Conservation (phyloP, 2,113 vertebrate genomes). For the Chaetops frenatus region DNA sequence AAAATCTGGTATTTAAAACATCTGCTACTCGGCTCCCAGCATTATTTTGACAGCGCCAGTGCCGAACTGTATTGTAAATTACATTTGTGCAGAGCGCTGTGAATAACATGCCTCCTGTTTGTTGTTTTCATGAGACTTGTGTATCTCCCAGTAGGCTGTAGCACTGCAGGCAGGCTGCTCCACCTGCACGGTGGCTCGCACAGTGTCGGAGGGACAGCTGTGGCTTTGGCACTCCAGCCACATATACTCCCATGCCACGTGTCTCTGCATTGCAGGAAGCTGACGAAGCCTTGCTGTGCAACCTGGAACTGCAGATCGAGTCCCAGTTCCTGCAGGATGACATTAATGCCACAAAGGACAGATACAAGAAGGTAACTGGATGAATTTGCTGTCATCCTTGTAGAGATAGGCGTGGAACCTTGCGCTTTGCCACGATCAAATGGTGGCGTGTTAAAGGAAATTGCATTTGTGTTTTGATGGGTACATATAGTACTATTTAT, state of each 20-base stretch:
- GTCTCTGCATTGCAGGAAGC: slow-evolving; percentile 79
- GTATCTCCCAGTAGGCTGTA: background rate
- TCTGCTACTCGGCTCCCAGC: background rate
- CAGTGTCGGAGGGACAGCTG: background rate
- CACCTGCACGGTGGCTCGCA: rapidly evolving
- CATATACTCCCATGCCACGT: rapidly evolving
- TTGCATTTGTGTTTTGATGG: background rate
- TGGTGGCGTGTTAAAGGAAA: background rate
- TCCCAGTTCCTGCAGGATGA: slow-evolving; percentile 93
- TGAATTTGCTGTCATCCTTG: background rate
- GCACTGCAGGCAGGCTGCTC: background rate
- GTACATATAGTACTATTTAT: background rate
- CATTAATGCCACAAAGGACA: slow-evolving; percentile 85
- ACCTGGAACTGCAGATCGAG: slow-evolving; percentile 88
- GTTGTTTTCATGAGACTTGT: background rate
- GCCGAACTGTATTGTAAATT: background rate
- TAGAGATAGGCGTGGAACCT: background rate
- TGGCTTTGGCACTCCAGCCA: background rate
- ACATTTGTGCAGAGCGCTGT: background rate
- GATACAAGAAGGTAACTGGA: slow-evolving; percentile 85
- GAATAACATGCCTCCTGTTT: background rate
- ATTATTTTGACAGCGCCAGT: background rate
- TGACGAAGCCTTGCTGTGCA: slow-evolving; percentile 82
- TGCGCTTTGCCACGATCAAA: background rate
- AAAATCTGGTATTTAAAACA: background rate